Conservation (phyloP, 1,140 invertebrate species). For the Drosophila murphyi region DNA sequence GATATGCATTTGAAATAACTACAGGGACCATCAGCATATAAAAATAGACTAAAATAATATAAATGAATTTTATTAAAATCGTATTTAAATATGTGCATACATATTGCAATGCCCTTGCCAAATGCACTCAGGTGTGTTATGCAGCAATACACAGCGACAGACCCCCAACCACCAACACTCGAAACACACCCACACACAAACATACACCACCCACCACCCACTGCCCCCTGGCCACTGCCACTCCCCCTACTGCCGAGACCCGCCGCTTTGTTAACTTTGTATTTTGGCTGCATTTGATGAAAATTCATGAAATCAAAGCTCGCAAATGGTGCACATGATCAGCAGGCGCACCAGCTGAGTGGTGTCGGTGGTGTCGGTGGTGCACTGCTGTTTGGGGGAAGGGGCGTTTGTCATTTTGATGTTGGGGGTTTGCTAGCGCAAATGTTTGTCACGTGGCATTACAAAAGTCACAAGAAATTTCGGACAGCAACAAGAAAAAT, state of each 20-base stretch:
- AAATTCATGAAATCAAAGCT: background rate
- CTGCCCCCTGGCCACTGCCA: too few species aligned
- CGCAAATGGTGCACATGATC: constrained; percentile 15
- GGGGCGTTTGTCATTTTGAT: background rate
- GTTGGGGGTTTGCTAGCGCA: background rate
- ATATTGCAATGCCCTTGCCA: constrained; percentile 12
- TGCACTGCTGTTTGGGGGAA: background rate
- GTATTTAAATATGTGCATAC: background rate
- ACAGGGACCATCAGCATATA: background rate
- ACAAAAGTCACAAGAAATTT: constrained; percentile 28
- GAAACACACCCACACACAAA: background rate
- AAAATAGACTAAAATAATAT: background rate
- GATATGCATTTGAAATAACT: too few species aligned
- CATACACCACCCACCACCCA: background rate
- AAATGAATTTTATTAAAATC: background rate
- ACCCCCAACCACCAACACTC: background rate
- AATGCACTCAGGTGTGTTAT: constrained; percentile 26
- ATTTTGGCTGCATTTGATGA: constrained; percentile 18
- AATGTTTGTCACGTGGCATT: constrained; percentile 42
- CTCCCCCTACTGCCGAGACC: too few species aligned
- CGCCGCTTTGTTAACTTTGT: constrained; percentile 19
- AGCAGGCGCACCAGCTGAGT: constrained; percentile 14
- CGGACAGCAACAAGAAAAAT: constrained; percentile 33
- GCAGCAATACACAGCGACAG: background rate
- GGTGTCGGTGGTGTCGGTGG: background rate